These are phyloP conservation scores for Ambastaia sidthimunki DNA, from an alignment of 2,797 vertebrate species.

Conservation along the genomic window DNA sequence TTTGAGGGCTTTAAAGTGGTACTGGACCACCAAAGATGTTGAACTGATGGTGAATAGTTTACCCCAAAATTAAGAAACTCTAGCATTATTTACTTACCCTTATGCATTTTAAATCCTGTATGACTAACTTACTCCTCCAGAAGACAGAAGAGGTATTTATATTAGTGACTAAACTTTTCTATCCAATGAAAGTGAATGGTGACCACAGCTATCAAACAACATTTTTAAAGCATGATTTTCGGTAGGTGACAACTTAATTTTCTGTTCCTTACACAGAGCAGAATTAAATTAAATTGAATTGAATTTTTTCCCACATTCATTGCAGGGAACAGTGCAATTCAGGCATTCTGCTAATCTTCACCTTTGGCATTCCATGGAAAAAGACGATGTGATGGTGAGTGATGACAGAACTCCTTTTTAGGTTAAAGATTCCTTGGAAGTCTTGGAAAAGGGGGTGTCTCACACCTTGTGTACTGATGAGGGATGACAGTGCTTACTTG, in stretches of 20 bases:
- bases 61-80: not conserved
- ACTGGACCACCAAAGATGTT: not conserved
- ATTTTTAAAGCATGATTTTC: not conserved
- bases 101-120: not conserved
- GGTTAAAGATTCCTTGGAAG: not conserved
- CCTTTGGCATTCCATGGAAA: not conserved
- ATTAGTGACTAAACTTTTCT: not conserved
- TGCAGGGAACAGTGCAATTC: not conserved
- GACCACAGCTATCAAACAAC: not conserved
- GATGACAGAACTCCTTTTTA: not conserved
- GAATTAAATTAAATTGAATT: too few species aligned
- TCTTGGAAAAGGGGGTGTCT: not conserved
- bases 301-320: not conserved
- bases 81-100: conserved; percentile 3
- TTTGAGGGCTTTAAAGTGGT: not conserved
- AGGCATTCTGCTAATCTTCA: not conserved
- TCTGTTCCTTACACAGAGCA: not conserved
- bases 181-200: not conserved
- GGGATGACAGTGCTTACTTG: not conserved
- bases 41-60: not conserved
- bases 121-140: not conserved
- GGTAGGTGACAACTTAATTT: not conserved
- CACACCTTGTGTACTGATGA: not conserved
- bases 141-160: not conserved
- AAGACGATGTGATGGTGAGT: not conserved